A percentile compares a stretch with the other conserved stretches of the same genome.
These are phyloP conservation scores for Brachionus angularis DNA, from an alignment of 1,140 invertebrate genomes.

Conservation along the genomic window DNA sequence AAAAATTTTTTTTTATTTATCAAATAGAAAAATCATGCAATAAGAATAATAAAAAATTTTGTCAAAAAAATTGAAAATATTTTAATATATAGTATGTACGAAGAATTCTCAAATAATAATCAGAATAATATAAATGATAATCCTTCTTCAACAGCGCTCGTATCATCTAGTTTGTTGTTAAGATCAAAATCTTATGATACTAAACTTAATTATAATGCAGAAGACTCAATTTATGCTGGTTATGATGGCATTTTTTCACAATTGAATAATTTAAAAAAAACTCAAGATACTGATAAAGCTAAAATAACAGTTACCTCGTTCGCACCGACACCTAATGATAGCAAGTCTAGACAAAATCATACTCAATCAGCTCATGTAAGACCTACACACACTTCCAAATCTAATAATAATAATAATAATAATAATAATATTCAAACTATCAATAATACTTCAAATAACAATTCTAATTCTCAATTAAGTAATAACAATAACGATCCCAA, in stretches of 20 bases:
- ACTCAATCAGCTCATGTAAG: background rate
- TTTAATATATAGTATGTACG: no score
- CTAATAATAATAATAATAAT: background rate
- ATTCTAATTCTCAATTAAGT: no score
- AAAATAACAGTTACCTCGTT: constrained; percentile 29
- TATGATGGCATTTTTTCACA: constrained; percentile 14
- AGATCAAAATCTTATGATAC: constrained; percentile 33
- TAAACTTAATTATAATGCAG: background rate
- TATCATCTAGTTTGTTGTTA: background rate
- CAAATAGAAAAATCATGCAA: no score
- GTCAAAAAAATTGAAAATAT: no score
- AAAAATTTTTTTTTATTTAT: no score
- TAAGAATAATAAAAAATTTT: no score
- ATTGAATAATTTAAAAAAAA: background rate
- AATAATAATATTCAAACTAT: background rate
- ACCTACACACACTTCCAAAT: background rate
- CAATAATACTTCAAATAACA: background rate
- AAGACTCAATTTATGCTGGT: background rate
- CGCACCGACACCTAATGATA: constrained; percentile 26
- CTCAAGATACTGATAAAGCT: background rate
- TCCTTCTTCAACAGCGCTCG: background rate
- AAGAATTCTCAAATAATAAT: no score
- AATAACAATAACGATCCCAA: no score
- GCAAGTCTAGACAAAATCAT: background rate
- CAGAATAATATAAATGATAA: no score